Conservation (phyloP, 2,888 invertebrate species). For the Drosophila prolongata region DNA sequence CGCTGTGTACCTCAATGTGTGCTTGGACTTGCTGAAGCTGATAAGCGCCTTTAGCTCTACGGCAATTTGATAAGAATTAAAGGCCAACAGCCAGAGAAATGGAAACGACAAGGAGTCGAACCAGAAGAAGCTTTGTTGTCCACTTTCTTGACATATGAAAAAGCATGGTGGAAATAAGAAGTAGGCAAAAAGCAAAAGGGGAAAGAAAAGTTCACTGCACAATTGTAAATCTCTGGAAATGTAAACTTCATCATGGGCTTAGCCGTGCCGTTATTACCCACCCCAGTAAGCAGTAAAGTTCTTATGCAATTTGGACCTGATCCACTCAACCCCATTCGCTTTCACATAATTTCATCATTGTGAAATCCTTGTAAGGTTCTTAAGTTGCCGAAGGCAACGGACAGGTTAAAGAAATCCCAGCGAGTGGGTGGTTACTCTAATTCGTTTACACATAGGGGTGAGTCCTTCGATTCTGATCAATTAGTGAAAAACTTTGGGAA, state of each 20-base stretch:
- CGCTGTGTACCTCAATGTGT: conserved; percentile 3
- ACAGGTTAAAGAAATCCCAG: conserved; percentile 4
- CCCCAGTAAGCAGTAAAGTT: conserved; percentile 16
- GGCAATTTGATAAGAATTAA: conserved; percentile 67
- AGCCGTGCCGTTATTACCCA: conserved; percentile 22
- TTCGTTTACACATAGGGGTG: conserved; percentile 6
- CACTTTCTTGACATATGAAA: conserved; percentile 53
- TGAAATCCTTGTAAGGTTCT: conserved; percentile 48
- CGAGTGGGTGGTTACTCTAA: conserved; percentile 4
- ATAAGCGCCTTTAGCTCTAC: conserved; percentile 62
- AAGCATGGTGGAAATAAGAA: conserved; percentile 8
- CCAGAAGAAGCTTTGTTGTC: conserved; percentile 41
- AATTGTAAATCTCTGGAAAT: conserved; percentile 63
- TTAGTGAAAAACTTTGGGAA: not conserved
- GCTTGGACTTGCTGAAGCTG: conserved; percentile 47
- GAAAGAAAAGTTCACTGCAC: conserved; percentile 40
- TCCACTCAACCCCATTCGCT: not conserved
- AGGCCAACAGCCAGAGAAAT: conserved; percentile 43
- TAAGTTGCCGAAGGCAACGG: conserved; percentile 38
- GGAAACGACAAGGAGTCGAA: conserved; percentile 27
- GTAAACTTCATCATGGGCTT: conserved; percentile 61
- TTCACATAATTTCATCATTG: conserved; percentile 34
- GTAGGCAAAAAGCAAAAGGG: not conserved
- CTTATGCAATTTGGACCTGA: conserved; percentile 28
- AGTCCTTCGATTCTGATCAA: conserved; percentile 11